These are phyloP conservation scores for Noctua comes DNA, from an alignment of 2,888 invertebrate genomes.

Conservation along the genomic window DNA sequence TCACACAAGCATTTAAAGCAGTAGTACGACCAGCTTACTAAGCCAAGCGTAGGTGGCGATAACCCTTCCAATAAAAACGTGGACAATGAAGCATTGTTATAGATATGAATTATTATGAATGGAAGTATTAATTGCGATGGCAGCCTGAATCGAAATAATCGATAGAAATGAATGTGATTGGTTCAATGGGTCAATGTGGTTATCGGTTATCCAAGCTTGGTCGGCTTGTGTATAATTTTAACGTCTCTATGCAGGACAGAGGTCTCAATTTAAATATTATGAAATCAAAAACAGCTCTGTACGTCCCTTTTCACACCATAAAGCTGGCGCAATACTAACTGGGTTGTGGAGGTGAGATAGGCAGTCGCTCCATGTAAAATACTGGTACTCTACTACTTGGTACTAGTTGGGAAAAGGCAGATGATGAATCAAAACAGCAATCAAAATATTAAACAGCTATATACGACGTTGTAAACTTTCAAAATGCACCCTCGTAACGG, in stretches of 20 bases:
- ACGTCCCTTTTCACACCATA: neutral
- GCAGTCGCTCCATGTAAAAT: too few species aligned
- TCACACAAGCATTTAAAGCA: neutral
- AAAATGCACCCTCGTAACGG: too few species aligned
- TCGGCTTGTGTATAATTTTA: neutral
- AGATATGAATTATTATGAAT: conserved; percentile 23
- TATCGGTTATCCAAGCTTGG: neutral
- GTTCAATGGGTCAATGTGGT: neutral
- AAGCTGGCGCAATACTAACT: too few species aligned
- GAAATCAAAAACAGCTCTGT: neutral
- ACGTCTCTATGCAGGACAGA: too few species aligned
- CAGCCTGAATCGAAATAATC: conserved; percentile 45
- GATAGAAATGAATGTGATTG: conserved; percentile 32
- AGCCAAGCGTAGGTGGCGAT: neutral
- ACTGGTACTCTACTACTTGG: neutral
- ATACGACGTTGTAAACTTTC: too few species aligned
- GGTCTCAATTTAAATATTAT: neutral
- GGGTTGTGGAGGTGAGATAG: too few species aligned
- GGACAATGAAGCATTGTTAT: conserved; percentile 18
- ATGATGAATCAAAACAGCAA: neutral
- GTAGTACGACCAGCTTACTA: too few species aligned
- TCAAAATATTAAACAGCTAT: neutral
- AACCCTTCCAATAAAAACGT: conserved; percentile 25
- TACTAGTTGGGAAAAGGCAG: neutral
- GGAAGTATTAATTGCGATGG: conserved; percentile 16